These are phyloP conservation scores for Nematolebias whitei DNA, from an alignment of 2,113 vertebrate species.

Conservation along the genomic window DNA sequence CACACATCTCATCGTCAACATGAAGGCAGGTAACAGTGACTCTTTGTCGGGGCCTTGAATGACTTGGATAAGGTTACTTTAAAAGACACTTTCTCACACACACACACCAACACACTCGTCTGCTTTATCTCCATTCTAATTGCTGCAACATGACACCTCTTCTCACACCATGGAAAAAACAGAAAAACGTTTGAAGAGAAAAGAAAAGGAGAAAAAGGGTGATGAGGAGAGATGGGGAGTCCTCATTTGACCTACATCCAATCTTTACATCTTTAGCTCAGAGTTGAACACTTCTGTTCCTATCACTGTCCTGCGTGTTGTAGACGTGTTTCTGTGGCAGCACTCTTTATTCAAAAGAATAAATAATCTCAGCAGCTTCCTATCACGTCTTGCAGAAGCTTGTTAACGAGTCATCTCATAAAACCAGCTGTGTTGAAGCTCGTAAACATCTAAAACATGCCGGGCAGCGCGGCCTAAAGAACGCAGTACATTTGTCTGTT, in stretches of 20 bases:
- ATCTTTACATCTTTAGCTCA: background rate
- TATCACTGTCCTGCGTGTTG: background rate
- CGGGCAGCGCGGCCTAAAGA: no score
- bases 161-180: conserved; percentile 58
- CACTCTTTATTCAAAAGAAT: no score
- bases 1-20: conserved; percentile 9
- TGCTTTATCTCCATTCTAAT: conserved; percentile 56
- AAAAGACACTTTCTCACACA: conserved; percentile 34
- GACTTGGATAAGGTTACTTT: conserved; percentile 70
- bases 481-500: no score
- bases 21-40: conserved; percentile 62
- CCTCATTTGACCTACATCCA: conserved; percentile 50
- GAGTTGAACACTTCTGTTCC: background rate
- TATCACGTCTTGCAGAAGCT: background rate
- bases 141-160: conserved; percentile 70
- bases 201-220: conserved; percentile 3
- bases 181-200: conserved; percentile 16
- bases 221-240: conserved; percentile 15
- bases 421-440: no score
- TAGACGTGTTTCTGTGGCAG: background rate
- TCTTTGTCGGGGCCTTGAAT: conserved; percentile 71
- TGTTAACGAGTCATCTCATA: no score
- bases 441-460: background rate
- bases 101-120: conserved; percentile 27
- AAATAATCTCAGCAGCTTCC: no score